Evolutionary conservation across 1,140 invertebrate species (phyloP), one percentile per base, ranked within the genome.

Genomic region (Eulimnadia texana): DNA sequence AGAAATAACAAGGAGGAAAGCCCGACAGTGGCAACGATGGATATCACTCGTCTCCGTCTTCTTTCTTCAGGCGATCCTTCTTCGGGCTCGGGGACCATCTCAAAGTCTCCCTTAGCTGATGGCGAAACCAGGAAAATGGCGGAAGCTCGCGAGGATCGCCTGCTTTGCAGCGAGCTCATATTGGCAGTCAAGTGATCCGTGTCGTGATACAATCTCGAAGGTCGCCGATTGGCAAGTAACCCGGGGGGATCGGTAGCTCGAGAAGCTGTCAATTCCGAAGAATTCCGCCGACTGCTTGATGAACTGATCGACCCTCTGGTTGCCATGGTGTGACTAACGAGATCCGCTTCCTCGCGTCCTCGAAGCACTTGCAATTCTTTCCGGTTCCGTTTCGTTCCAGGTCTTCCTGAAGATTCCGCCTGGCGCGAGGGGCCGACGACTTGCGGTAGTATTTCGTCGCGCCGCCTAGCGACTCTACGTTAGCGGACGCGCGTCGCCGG

Each of bases 21-120:
- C 60, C 60, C 60, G 22, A 61, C 60, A 6, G 60, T 61, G 27
- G 60, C 60, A n/a, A 61, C 53, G 60, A 29, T 42, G n/a, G 60
- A 61, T 29, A 61, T 29, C 50, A 51, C 53, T 3, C 60, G 60
- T 20, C 60, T 50, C 22, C 60, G 60, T 16, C 60, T 50, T 2
- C 51, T 25, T 16, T 51, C 60, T 61, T 61, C 60, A 16, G 60
- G 60, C 23, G 60, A 54, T 55, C 50, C 60, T 6, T 61, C 60
- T 27, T 61, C 60, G 3, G 60, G 60, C n/a, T 61, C 60, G 0
- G 50, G 60, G 20, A 61, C 60, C 20, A 61, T 29, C 42, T 61
- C 49, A 42, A 42, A 9, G 33, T 42, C 33, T 20, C 54, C 54
- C 29, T 61, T 61, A 27, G 29, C 20, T 10, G 50, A 19, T 27